Conservation (phyloP, 2,113 vertebrate genomes). For the Lichenostomus cassidix region DNA sequence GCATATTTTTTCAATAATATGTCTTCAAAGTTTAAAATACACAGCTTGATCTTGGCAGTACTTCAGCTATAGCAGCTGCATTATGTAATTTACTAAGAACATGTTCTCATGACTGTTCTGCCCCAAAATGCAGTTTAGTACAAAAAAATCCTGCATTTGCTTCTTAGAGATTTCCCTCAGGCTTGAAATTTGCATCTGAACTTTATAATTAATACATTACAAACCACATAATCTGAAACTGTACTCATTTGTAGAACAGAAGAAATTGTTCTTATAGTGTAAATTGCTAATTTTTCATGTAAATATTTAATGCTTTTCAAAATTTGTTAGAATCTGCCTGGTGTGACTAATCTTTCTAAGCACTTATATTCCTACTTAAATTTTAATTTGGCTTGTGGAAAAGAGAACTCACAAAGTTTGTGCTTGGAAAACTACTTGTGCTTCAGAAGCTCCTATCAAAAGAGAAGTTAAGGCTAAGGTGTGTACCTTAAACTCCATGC, state of each 20-base stretch:
- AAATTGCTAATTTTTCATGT: neutral
- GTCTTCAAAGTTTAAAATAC: neutral
- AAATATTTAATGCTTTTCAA: neutral
- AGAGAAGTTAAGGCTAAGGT: neutral
- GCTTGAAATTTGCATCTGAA: neutral
- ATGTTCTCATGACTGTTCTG: neutral
- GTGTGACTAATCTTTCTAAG: neutral
- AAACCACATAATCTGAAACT: neutral
- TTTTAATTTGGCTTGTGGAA: slow-evolving; percentile 34
- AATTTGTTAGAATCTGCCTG: neutral
- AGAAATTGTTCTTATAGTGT: neutral
- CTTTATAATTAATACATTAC: slow-evolving; percentile 28
- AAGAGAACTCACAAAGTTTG: neutral
- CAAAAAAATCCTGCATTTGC: neutral
- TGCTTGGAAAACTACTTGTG: neutral
- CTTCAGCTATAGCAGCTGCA: slow-evolving; percentile 21
- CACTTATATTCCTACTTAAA: neutral
- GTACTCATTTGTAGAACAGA: neutral
- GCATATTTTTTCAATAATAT: neutral
- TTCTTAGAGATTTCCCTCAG: neutral
- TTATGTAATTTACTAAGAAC: slow-evolving; percentile 4
- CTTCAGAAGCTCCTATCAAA: neutral
- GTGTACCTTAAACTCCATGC: neutral
- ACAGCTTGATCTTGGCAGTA: neutral
- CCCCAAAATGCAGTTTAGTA: neutral